Conservation (phyloP, 2,888 invertebrate species). For the Euphydryas editha region DNA sequence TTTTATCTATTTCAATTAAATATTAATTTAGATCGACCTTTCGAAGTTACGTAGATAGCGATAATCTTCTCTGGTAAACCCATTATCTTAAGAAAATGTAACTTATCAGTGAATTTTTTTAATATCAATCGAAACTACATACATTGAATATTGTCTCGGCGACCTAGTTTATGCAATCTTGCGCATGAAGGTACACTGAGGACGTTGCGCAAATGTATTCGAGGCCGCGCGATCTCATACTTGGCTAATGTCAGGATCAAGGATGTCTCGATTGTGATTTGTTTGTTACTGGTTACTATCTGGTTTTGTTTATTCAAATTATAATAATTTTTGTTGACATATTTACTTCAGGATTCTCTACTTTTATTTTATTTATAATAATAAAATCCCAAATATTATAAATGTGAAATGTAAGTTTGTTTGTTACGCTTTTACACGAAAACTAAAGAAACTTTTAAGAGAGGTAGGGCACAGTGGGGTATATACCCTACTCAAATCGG, state of each 20-base stretch:
- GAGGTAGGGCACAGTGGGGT: too few relatives aligned
- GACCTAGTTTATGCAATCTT: slow-evolving; percentile 28
- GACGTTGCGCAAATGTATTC: slow-evolving; percentile 62
- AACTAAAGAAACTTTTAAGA: too few relatives aligned
- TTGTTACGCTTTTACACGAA: too few relatives aligned
- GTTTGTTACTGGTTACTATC: slow-evolving; percentile 1
- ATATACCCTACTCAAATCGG: too few relatives aligned
- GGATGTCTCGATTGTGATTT: slow-evolving; percentile 40
- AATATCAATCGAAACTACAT: not conserved
- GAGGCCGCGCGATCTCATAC: slow-evolving; percentile 65
- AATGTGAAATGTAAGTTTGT: too few relatives aligned
- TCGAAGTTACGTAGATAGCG: not conserved
- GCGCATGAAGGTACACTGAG: slow-evolving; percentile 19
- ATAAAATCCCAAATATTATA: too few relatives aligned
- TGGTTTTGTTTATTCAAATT: slow-evolving; percentile 6
- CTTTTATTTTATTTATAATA: too few relatives aligned
- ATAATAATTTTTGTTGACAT: not conserved
- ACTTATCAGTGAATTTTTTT: not conserved
- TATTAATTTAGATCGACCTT: not conserved
- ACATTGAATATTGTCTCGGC: slow-evolving; percentile 4
- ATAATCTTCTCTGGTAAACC: not conserved
- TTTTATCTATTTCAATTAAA: not conserved
- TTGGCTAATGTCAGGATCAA: slow-evolving; percentile 75
- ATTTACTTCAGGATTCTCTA: not conserved
- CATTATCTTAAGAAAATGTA: not conserved